A percentile compares a stretch with the other conserved stretches of the same genome.
These are phyloP conservation scores for Lordiphosa clarofinis DNA, from an alignment of 1,140 invertebrate genomes.

Conservation along the genomic window DNA sequence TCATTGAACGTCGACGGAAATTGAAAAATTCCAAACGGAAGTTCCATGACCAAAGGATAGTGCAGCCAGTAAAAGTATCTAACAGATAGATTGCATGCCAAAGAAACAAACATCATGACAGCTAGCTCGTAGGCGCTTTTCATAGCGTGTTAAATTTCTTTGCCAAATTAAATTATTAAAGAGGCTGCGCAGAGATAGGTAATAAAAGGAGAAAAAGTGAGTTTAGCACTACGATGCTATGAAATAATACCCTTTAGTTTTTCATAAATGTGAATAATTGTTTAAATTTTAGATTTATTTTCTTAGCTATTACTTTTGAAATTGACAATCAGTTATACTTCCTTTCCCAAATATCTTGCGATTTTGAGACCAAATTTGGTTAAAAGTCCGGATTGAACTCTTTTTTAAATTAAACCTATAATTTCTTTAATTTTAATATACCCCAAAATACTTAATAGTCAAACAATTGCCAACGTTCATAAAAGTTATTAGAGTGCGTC, in stretches of 20 bases:
- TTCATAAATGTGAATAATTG: too few species aligned
- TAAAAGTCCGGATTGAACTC: too few species aligned
- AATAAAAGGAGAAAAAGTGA: background rate
- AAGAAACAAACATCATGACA: constrained; percentile 4
- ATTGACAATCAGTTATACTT: too few species aligned
- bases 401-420: too few species aligned
- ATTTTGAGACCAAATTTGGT: too few species aligned
- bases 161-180: constrained; percentile 69
- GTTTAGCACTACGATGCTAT: background rate
- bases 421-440: background rate
- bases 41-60: constrained; percentile 50
- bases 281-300: too few species aligned
- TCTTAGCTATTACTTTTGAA: too few species aligned
- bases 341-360: too few species aligned
- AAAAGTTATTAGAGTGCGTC: constrained; percentile 74
- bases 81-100: constrained; percentile 57
- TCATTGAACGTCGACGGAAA: constrained; percentile 61
- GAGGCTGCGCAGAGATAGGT: constrained; percentile 21
- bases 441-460: constrained; percentile 37
- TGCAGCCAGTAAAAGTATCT: constrained; percentile 46
- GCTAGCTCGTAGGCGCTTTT: too few species aligned
- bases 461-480: constrained; percentile 55
- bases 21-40: constrained; percentile 49
- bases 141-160: constrained; percentile 47
- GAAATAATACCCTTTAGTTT: constrained; percentile 25